These are phyloP conservation scores for Cichladusa arquata DNA, from an alignment of 2,113 vertebrate genomes.

Conservation along the genomic window DNA sequence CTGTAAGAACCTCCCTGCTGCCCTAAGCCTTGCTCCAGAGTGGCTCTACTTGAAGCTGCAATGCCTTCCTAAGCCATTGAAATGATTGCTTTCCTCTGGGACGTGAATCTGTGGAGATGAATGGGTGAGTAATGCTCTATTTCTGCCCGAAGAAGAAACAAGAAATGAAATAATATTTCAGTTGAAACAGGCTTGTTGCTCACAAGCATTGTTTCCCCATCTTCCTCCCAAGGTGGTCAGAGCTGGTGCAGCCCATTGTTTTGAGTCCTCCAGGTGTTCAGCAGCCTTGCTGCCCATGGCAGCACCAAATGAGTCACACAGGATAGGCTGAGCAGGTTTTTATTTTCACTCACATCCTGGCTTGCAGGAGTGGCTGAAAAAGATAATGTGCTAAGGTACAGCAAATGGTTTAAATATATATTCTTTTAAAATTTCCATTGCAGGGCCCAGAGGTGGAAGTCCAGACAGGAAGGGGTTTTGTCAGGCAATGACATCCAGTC, in stretches of 20 bases:
- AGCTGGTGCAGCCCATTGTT: neutral
- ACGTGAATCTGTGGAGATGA: rapidly evolving
- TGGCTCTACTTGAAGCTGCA: neutral
- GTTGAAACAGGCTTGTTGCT: neutral
- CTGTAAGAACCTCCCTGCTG: neutral
- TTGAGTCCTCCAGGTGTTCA: neutral
- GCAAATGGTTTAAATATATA: neutral
- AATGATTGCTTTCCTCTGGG: neutral
- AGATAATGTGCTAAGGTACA: neutral
- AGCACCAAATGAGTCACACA: neutral
- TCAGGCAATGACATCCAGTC: neutral
- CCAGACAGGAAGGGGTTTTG: neutral
- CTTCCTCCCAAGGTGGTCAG: neutral
- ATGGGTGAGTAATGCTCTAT: neutral
- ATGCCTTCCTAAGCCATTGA: neutral
- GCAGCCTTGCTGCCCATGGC: neutral
- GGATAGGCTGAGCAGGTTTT: neutral
- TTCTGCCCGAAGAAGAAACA: neutral
- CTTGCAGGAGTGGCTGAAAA: neutral
- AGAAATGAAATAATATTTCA: neutral
- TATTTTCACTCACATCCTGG: neutral
- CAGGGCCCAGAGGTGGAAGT: neutral
- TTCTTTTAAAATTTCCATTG: neutral
- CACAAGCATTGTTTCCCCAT: neutral
- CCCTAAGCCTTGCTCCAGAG: neutral